Base-by-base conservation (phyloP, 2,888 invertebrate species). In the Trypoxylon attenuatum region DNA sequence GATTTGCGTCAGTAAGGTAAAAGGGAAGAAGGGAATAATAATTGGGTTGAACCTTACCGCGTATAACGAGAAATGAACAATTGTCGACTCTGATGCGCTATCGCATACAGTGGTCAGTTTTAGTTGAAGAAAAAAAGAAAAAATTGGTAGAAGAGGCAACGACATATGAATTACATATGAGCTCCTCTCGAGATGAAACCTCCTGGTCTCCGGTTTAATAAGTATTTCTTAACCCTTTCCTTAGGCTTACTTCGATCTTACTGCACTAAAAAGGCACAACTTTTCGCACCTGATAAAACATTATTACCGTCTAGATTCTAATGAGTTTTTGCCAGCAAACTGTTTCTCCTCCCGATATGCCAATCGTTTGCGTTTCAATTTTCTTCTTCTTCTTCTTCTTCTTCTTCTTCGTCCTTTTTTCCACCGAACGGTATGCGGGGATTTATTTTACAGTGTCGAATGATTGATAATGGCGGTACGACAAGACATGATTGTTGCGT, bases 221-320 rank as follows among this genome's bases (percentile, higher is more conserved):
- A 76, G 76, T 73, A 76, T 73, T 53, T 71, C 63, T 75, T 71
- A 75, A 69, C 63, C 69, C 73, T 81, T 79, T 79, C 78, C 77
- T 85, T 85, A 84, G 83, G 83, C 80, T 84, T 84, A 84, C 79
- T 83, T 80, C 76, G 82, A 81, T 79, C 85, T 85, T 86, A 87
- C 81, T 79, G 81, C 79, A 82, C 86, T 86, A 86, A 84, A 84
- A 87, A 87, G 87, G 87, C 87, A 87, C 87, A 85, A 84, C 82
- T 83, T 84, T 82, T 73, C 82, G 83, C 84, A 84, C 82, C 82
- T 80, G 79, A 78, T 81, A 77, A 81, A 82, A 82, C 79, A 76
- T 80, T 63, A 71, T 79, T 79, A 79, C 69, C 76, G 72, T 77
- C 73, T 76, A 78, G 74, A 71, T 53, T 70, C 72, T 79, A 80